phyloP scores from a whole-genome alignment of 2,113 vertebrate species.

The Ascaphus truei region DNA sequence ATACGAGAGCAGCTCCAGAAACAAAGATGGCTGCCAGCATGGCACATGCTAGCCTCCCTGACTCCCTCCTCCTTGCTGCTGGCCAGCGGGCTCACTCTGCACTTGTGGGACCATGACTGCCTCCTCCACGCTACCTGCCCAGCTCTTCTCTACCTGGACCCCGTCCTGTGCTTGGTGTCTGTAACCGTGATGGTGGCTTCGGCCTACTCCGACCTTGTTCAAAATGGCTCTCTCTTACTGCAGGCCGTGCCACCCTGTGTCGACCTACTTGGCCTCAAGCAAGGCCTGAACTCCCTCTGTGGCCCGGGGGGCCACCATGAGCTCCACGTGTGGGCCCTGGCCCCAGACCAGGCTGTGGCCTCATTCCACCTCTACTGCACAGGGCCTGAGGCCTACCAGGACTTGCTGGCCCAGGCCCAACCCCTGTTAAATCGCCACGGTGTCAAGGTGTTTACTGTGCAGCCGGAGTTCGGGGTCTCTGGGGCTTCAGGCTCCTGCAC shows the following conservation, averaged over 20 bases:
- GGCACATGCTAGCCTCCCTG: constrained; percentile 38
- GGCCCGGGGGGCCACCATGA: constrained; percentile 64
- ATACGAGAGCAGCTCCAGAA: neutral
- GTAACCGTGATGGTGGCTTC: constrained; percentile 45
- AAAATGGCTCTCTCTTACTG: constrained; percentile 56
- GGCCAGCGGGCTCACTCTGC: constrained; percentile 48
- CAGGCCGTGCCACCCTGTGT: constrained; percentile 56
- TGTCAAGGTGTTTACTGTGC: constrained; percentile 60
- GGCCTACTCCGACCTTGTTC: constrained; percentile 47
- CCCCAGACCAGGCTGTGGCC: constrained; percentile 48
- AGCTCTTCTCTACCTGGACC: constrained; percentile 57
- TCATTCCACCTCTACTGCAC: constrained; percentile 64
- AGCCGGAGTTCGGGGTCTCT: constrained; percentile 56
- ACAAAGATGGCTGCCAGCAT: neutral
- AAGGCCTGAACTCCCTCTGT: constrained; percentile 46
- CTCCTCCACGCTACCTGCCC: constrained; percentile 35
- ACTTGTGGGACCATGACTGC: constrained; percentile 37
- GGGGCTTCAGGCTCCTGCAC: constrained; percentile 40
- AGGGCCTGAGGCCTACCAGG: neutral
- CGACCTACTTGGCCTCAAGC: constrained; percentile 42
- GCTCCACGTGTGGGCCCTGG: constrained; percentile 68
- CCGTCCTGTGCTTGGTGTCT: constrained; percentile 52
- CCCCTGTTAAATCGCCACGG: constrained; percentile 53
- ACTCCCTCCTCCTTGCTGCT: constrained; percentile 52
- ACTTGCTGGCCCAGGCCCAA: constrained; percentile 50